Base-by-base conservation (phyloP, 2,797 vertebrate genomes). In the Percopsis omiscomaycus region DNA sequence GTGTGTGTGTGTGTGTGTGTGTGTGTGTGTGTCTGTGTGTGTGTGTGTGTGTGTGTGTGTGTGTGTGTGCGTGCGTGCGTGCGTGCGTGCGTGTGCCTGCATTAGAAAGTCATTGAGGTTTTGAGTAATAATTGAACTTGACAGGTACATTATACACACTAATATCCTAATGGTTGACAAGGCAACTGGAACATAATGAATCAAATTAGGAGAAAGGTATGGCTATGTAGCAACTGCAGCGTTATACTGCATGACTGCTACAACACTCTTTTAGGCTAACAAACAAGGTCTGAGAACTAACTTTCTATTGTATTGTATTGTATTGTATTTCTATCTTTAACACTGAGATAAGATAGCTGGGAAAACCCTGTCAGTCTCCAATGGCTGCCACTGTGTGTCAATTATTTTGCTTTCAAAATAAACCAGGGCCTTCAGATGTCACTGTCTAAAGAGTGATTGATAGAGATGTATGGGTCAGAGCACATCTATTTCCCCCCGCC, bases 101-200 rank as follows among this genome's bases (percentile, higher is more conserved):
- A 28, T 60, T 30, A 0, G 59, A 74, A 48, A 67, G 54, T 12
- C 5, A 27, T 55, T 66, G 37, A 69, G 16, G 50, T 58, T 76
- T 10, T 16, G 45, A 4, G 3, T 60, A 72, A 78, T 68, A 59
- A 82, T 69, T 62, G 50, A 79, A 74, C 48, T 61, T 77, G 74
- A 73, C 71, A 2, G 71, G 10, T 49, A 64, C 64, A 68, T 77
- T 65, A 60, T 72, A 27, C 42, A 59, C 64, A 66, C 64, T 78
- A 64, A 81, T 66, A 53, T 16, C 12, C 14, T 14, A 62, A 27
- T 78, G 3, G 42, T 30, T 59, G 53, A 78, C 42, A 22, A 11
- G 53, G 12, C 46, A 55, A 16, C 66, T 29, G 37, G 37, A 42
- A 2, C 37, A 42, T 42, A 42, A 10, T 42, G 37, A 42, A 42